Evolutionary conservation across 2,797 vertebrate species (phyloP).

Genomic region (Alcedo atthis): DNA sequence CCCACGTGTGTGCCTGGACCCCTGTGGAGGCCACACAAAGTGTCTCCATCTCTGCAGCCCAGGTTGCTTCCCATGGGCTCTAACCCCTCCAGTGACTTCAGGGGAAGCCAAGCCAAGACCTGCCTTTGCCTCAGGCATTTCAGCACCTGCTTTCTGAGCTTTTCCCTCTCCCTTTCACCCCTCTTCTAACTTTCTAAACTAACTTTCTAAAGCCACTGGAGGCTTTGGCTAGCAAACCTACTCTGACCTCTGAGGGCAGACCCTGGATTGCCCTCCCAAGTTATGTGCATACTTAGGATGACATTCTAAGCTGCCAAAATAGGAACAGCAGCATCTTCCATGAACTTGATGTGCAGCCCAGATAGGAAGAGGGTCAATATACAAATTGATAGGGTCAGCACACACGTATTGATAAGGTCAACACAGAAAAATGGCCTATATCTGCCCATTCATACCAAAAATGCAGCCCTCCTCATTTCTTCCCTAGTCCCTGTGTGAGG

Average conservation of each 20-base stretch:
- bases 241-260: not conserved
- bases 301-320: not conserved
- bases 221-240: not conserved
- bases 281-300: not conserved
- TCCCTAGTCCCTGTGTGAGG: fast-evolving
- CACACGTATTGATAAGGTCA: not conserved
- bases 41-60: fast-evolving
- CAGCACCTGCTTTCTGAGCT: not conserved
- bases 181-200: not conserved
- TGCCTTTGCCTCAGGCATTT: not conserved
- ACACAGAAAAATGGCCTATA: not conserved
- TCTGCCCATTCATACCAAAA: not conserved
- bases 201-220: not conserved
- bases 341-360: not conserved
- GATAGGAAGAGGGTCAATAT: not conserved
- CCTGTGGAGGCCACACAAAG: not conserved
- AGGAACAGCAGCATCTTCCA: not conserved
- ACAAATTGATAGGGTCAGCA: not conserved
- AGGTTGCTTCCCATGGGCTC: not conserved
- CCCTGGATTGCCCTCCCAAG: not conserved
- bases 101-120: not conserved
- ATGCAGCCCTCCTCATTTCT: not conserved
- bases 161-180: not conserved
- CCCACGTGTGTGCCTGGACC: not conserved
- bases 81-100: not conserved